Percentiles rank a stretch among this genome's conserved stretches.
phyloP scores from a whole-genome alignment of 2,113 vertebrate species.

The Motacilla alba region DNA sequence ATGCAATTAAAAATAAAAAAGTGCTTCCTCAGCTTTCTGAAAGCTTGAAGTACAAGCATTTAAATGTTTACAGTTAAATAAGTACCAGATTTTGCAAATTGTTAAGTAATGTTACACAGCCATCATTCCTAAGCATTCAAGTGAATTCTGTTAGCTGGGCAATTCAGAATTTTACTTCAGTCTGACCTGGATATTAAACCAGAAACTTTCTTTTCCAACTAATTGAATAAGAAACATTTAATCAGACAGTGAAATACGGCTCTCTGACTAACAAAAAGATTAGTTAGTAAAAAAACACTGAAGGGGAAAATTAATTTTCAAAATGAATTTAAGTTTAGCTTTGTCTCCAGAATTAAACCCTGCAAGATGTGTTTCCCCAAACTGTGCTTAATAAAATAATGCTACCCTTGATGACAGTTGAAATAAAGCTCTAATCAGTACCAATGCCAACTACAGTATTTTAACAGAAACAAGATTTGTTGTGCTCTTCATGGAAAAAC shows the following conservation, averaged over 20 bases:
- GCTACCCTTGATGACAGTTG: neutral
- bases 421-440: neutral
- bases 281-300: neutral
- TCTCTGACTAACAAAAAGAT: neutral
- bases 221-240: neutral
- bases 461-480: neutral
- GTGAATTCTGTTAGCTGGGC: neutral
- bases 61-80: neutral
- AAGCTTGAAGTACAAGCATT: neutral
- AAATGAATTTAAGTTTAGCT: neutral
- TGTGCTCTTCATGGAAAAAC: neutral
- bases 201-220: neutral
- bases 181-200: neutral
- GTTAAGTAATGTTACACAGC: neutral
- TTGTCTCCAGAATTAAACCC: neutral
- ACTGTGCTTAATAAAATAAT: neutral
- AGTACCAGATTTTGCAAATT: neutral
- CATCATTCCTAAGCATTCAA: neutral
- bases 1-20: neutral
- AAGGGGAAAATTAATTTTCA: rapidly evolving
- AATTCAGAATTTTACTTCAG: neutral
- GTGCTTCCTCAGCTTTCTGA: neutral
- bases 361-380: neutral
- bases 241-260: neutral
- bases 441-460: neutral